Conservation (phyloP, 2,888 invertebrate genomes). For the Rhagonycha fulva region DNA sequence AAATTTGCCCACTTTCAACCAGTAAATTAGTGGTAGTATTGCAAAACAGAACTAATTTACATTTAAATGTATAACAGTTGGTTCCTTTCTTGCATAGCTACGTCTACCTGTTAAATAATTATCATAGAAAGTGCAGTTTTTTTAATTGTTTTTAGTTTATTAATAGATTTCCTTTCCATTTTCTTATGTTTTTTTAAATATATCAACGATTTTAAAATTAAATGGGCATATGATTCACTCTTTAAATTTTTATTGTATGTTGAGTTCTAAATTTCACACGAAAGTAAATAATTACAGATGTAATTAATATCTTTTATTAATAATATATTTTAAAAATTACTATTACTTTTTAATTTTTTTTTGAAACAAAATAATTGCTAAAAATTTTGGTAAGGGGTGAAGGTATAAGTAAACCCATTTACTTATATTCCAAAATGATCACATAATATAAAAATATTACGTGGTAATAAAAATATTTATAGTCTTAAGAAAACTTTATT, state of each 20-base stretch:
- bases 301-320: too few species aligned
- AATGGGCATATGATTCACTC: not conserved
- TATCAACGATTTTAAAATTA: not conserved
- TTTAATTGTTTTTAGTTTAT: not conserved
- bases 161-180: not conserved
- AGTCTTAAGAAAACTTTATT: not conserved
- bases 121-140: not conserved
- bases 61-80: not conserved
- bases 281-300: too few species aligned
- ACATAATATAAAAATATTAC: not conserved
- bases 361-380: too few species aligned
- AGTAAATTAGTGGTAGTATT: not conserved
- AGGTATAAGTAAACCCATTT: too few species aligned
- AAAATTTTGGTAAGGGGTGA: too few species aligned
- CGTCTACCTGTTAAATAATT: not conserved
- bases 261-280: too few species aligned
- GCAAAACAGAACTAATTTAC: not conserved
- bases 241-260: not conserved
- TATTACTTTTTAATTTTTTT: too few species aligned
- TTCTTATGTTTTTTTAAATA: not conserved
- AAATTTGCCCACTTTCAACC: not conserved
- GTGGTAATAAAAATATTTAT: not conserved
- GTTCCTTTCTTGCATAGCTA: not conserved
- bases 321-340: too few species aligned
- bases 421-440: too few species aligned